Evolutionary conservation across 1,140 invertebrate genomes (phyloP).

Genomic region (Calephelis nemesis): DNA sequence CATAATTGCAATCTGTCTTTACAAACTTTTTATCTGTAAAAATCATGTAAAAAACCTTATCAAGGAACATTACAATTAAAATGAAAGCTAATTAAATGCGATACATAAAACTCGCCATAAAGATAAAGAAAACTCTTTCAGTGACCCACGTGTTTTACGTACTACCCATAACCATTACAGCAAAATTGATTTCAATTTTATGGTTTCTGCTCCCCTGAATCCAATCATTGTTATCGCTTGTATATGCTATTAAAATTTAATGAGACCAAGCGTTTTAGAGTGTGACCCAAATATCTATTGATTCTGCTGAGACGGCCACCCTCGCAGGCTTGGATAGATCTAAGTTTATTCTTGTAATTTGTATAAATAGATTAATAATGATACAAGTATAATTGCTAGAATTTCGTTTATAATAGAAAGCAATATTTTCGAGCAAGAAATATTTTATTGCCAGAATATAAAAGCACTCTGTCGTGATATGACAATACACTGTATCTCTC

Average conservation of each 20-base stretch:
- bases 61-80: conserved; percentile 4
- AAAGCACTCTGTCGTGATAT: no score
- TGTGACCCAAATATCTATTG: conserved; percentile 48
- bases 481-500: no score
- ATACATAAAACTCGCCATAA: conserved; percentile 46
- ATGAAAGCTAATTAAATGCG: conserved; percentile 32
- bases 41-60: neutral
- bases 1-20: no score
- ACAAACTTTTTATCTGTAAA: no score
- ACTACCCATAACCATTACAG: conserved; percentile 71
- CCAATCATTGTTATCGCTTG: conserved; percentile 76
- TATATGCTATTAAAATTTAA: conserved; percentile 72
- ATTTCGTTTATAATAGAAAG: no score
- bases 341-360: neutral
- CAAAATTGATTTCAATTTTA: conserved; percentile 78
- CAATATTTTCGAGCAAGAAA: no score
- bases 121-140: conserved; percentile 57
- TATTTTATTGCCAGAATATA: no score
- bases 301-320: conserved; percentile 26
- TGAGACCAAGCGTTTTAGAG: conserved; percentile 57
- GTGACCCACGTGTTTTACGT: conserved; percentile 69
- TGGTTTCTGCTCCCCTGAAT: conserved; percentile 74
- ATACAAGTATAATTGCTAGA: no score
- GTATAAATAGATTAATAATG: no score
- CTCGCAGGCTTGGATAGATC: conserved; percentile 28